Evolutionary conservation across 2,113 vertebrate genomes (phyloP).

Genomic region (Poicephalus gulielmi): DNA sequence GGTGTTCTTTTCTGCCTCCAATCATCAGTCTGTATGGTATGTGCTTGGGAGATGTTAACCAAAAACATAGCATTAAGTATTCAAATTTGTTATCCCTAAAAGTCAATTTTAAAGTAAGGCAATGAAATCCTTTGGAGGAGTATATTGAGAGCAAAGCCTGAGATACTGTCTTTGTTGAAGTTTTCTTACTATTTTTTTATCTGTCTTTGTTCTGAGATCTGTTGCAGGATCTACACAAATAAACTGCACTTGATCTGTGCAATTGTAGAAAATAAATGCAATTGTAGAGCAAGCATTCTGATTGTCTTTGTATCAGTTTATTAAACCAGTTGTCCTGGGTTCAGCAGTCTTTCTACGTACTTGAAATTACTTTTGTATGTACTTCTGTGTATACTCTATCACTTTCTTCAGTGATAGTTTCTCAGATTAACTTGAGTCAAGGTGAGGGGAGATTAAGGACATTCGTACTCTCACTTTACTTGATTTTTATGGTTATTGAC

Average conservation of each 20-base stretch:
- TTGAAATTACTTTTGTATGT: background rate
- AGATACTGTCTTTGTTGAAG: background rate
- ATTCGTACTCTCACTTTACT: background rate
- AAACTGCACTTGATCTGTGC: background rate
- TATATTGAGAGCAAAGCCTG: background rate
- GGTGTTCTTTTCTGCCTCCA: background rate
- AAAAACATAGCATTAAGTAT: background rate
- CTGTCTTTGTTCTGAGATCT: background rate
- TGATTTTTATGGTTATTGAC: background rate
- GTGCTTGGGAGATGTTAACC: background rate
- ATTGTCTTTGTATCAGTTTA: background rate
- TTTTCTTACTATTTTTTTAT: background rate
- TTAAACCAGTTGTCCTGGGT: no score
- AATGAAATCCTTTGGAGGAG: background rate
- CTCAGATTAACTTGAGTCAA: background rate
- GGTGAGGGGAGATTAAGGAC: background rate
- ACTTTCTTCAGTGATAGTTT: background rate
- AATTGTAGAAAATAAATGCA: background rate
- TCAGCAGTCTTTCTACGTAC: background rate
- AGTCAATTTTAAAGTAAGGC: background rate
- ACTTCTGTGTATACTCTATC: background rate
- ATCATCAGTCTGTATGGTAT: rapidly evolving
- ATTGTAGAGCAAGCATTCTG: background rate
- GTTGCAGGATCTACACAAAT: background rate
- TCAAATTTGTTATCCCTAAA: background rate